Conservation (phyloP, 2,888 invertebrate species). For the Caenorhabditis parvicauda region DNA sequence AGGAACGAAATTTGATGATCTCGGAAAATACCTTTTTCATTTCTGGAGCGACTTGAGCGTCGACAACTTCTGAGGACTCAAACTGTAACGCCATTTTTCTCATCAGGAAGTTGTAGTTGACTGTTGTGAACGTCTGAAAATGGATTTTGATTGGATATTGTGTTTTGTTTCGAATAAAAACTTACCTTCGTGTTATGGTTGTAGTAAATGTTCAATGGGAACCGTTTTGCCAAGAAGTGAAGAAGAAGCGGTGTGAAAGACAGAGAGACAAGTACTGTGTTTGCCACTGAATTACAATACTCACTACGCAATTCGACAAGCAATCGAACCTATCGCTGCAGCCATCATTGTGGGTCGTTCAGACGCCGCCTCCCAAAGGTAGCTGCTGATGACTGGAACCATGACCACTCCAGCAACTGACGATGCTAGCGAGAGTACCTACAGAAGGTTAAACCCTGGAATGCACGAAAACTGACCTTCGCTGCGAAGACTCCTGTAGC, state of each 20-base stretch:
- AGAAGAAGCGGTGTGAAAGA: conserved; percentile 59
- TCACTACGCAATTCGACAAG: neutral
- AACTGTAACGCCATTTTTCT: conserved; percentile 53
- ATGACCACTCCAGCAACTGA: conserved; percentile 53
- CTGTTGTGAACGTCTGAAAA: conserved; percentile 51
- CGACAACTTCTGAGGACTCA: conserved; percentile 46
- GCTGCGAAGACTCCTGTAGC: conserved; percentile 46
- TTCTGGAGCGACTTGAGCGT: conserved; percentile 46
- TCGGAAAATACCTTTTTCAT: conserved; percentile 45
- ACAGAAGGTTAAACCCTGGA: neutral
- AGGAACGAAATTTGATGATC: neutral
- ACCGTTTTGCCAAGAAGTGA: conserved; percentile 58
- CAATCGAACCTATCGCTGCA: conserved; percentile 27
- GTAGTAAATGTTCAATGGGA: conserved; percentile 56
- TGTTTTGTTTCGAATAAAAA: neutral
- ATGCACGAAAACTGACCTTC: conserved; percentile 37
- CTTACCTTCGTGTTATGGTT: conserved; percentile 47
- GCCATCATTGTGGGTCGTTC: conserved; percentile 51
- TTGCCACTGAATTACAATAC: conserved; percentile 36
- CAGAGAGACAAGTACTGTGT: conserved; percentile 51
- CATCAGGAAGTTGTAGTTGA: conserved; percentile 59
- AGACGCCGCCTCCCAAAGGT: conserved; percentile 50
- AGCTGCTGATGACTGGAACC: conserved; percentile 54
- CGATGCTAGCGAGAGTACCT: conserved; percentile 54
- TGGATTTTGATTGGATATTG: too few relatives aligned